Base-by-base conservation (phyloP, 2,797 vertebrate genomes). In the Lepidocolaptes lacrymiger region DNA sequence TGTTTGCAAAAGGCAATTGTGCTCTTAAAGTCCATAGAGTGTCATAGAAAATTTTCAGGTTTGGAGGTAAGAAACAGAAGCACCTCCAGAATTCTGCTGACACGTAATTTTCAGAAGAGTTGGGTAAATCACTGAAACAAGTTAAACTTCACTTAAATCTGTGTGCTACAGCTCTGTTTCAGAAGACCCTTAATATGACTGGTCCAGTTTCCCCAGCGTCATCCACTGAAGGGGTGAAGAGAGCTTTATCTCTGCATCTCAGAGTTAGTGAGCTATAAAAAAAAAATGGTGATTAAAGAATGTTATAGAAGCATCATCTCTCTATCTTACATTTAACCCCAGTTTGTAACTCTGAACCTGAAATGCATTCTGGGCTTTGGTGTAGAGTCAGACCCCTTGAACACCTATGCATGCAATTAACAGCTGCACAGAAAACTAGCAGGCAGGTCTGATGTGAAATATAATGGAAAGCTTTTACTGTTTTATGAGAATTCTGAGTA, bases 121-220 rank as follows among this genome's bases (percentile, higher is more conserved):
- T 48, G 5, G 30, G 14, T 74, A 63, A 51, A 9, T 12, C 17
- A 44, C 5, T 44, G 22, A 30, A 78, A 39, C 39, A 52, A 19
- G 26, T 52, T 41, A 30, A 66, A 43, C 8, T 74, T 76, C 16
- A 56, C 36, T 62, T 58, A 66, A 44, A 7, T 41, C 44, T 74
- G 15, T 59, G 73, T 85, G 10, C n/a, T 61, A 26, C 12, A 77
- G 5, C 8, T n/a, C 1, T 61, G 5, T 23, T 82, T 72, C 19
- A 74, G 58, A 79, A 67, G 41, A 54, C 13, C 49, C 3, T 52
- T 26, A 27, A 1, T 63, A 46, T 26, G 0, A 1, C 12, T 44
- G 14, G 10, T 43, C 27, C 19, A 0, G 0, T 59, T 88, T 76
- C 14, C 5, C 6, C 18, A 21, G 21, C 9, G 43, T 32, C 14